Conservation (phyloP, 2,888 invertebrate genomes). For the Fragum whitleyi region DNA sequence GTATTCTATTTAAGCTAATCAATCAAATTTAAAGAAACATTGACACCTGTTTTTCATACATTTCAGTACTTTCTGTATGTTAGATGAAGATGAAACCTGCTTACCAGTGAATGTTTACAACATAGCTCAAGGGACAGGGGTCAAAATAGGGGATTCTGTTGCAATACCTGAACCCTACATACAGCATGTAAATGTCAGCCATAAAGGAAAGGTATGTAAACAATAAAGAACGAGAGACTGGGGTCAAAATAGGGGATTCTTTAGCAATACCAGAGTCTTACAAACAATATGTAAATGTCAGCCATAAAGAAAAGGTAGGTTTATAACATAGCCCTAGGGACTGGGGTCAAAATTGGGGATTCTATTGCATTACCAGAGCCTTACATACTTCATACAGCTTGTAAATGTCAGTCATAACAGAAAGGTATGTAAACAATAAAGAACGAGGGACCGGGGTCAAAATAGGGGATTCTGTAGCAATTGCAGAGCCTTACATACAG, state of each 20-base stretch:
- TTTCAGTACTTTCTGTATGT: constrained; percentile 92
- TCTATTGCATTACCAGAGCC: no score
- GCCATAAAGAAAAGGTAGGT: constrained; percentile 88
- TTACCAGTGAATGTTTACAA: constrained; percentile 93
- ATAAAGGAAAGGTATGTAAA: constrained; percentile 87
- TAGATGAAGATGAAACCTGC: constrained; percentile 90
- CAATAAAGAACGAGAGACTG: constrained; percentile 91
- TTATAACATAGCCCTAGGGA: constrained; percentile 92
- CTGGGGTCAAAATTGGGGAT: constrained; percentile 95
- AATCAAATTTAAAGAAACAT: no score
- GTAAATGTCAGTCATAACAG: constrained; percentile 88
- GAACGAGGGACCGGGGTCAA: constrained; percentile 93
- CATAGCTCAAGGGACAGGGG: constrained; percentile 92
- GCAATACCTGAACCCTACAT: constrained; percentile 92
- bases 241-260: constrained; percentile 93
- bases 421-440: constrained; percentile 87
- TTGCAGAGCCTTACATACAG: constrained; percentile 90
- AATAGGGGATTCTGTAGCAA: constrained; percentile 93
- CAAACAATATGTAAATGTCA: constrained; percentile 88
- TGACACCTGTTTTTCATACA: background rate
- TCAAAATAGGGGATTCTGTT: constrained; percentile 93
- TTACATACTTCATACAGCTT: no score
- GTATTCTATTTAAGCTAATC: no score
- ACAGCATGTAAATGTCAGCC: constrained; percentile 88
- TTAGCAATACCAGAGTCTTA: constrained; percentile 93